phyloP scores from a whole-genome alignment of 2,113 vertebrate species.

The Todiramphus saurophagus region DNA sequence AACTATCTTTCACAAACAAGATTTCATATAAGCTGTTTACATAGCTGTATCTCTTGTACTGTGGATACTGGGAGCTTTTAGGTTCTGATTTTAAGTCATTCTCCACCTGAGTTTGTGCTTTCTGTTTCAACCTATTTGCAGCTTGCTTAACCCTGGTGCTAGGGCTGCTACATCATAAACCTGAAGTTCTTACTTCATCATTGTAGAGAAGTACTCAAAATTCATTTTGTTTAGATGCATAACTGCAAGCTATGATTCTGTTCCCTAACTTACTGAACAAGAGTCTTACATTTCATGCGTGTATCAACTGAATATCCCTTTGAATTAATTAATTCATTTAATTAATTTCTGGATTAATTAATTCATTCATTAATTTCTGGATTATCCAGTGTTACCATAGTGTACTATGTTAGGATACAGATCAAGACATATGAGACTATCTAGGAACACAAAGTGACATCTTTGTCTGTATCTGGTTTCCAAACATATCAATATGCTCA shows the following conservation, averaged over 20 bases:
- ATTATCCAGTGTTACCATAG: background rate
- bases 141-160: background rate
- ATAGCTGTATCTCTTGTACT: background rate
- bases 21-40: background rate
- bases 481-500: background rate
- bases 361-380: background rate
- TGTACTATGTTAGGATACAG: background rate
- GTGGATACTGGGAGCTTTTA: background rate
- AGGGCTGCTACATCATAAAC: background rate
- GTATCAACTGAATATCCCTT: background rate
- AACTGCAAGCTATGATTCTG: background rate
- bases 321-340: background rate
- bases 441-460: background rate
- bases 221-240: background rate
- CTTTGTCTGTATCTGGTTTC: background rate
- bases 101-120: background rate
- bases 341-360: background rate
- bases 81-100: background rate
- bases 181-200: background rate
- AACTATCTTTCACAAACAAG: background rate
- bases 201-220: background rate
- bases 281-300: background rate
- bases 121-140: background rate
- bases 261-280: background rate
- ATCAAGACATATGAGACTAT: background rate